Evolutionary conservation across 2,797 vertebrate species (phyloP), one percentile per base, ranked within the genome.

Genomic region (Alauda arvensis): DNA sequence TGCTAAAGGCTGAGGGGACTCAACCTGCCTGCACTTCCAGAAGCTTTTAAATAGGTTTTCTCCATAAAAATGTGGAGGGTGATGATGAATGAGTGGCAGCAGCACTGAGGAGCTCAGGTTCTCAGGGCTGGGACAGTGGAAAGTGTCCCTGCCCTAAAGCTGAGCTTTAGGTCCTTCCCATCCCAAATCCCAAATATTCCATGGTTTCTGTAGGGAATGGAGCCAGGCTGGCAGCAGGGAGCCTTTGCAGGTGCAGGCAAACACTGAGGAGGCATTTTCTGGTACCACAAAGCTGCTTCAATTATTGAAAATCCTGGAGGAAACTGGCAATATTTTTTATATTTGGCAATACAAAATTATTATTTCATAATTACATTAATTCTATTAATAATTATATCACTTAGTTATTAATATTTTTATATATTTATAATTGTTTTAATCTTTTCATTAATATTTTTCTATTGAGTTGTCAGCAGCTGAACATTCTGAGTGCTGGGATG

Each of bases 401-500:
- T 37, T 37, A 9, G 37, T 37, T 37, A 37, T 37, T 37, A 37
- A 37, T 37, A 37, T 37, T 37, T 37, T 37, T 37, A 37, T 37
- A 37, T 37, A 37, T 37, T 37, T 37, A 37, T 37, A 37, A 37
- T 10, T 37, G 37, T 37, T 37, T 37, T 37, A 11, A 37, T 37
- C 37, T 37, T 37, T 37, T 37, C 12, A 37, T 37, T 37, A 37
- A 37, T 37, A 37, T 37, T 37, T 37, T 37, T 37, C 37, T 37
- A 37, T 37, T 37, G 37, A 37, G 18, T 2, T 24, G 3, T 3
- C 40, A 40, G 31, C 62, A 77, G 62, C 87, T 69, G 67, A 51
- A 25, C 5, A 0, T 33, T 20, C 3, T 2, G 3, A 5, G 60
- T 5, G 3, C 42, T 34, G 43, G 67, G 6, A 8, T 1, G 0